These are phyloP conservation scores for Cryptus armator DNA, from an alignment of 2,888 invertebrate species.

Conservation along the genomic window DNA sequence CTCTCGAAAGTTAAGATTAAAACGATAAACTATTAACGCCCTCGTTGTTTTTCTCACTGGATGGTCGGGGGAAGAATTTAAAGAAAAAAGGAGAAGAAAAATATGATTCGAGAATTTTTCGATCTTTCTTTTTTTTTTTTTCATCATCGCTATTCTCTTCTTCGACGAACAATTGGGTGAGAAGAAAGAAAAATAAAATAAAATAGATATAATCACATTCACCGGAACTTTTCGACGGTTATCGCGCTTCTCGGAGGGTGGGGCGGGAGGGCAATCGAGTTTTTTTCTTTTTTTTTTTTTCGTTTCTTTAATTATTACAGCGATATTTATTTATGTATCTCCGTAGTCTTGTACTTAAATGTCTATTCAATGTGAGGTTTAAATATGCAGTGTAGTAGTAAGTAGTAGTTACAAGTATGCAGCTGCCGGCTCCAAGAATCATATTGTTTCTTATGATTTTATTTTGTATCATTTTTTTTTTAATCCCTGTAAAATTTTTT, in stretches of 20 bases:
- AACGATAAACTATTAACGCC: conserved; percentile 16
- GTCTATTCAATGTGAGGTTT: conserved; percentile 67
- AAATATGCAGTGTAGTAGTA: conserved; percentile 57
- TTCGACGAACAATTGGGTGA: conserved; percentile 30
- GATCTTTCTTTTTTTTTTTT: not conserved
- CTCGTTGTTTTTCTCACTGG: conserved; percentile 34
- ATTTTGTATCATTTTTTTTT: conserved; percentile 7
- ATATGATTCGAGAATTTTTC: conserved; percentile 24
- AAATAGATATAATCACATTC: conserved; percentile 54
- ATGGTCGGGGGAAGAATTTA: conserved; percentile 12
- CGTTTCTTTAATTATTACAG: conserved; percentile 56
- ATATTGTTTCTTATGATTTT: conserved; percentile 13
- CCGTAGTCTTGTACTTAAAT: conserved; percentile 62
- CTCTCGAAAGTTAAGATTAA: not conserved
- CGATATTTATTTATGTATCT: conserved; percentile 59
- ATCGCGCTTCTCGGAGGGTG: conserved; percentile 20
- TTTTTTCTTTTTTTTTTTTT: conserved; percentile 3
- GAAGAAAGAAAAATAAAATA: conserved; percentile 26
- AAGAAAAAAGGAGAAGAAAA: conserved; percentile 1
- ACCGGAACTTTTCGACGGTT: conserved; percentile 60
- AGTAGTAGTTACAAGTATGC: conserved; percentile 46
- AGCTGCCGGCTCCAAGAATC: conserved; percentile 46
- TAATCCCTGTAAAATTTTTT: not conserved
- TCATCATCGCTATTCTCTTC: conserved; percentile 31
- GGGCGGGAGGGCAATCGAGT: conserved; percentile 21